Conservation (phyloP, 2,113 vertebrate genomes). For the Paratilapia polleni region DNA sequence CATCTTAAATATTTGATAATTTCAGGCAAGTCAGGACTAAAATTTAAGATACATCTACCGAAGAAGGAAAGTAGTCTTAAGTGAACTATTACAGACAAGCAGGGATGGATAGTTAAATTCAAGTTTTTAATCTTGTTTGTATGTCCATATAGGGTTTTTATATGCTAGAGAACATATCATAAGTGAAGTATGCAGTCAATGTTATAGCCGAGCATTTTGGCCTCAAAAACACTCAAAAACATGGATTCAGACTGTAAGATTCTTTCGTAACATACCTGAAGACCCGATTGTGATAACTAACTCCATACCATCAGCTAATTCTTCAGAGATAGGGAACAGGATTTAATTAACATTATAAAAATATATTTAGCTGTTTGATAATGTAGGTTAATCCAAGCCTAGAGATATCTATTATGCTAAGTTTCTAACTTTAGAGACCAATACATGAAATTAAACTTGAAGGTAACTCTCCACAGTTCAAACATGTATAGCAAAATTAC, state of each 20-base stretch:
- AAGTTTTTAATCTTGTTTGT: not conserved
- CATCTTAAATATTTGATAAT: too few species aligned
- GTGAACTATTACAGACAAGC: too few species aligned
- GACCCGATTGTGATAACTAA: too few species aligned
- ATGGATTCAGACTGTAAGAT: not conserved
- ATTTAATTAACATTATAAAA: not conserved
- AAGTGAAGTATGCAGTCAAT: too few species aligned
- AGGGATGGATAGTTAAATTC: too few species aligned
- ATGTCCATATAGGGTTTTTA: too few species aligned
- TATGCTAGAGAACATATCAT: too few species aligned
- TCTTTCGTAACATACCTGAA: too few species aligned
- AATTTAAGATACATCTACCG: not conserved
- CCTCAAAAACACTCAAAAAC: not conserved
- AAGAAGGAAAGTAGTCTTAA: too few species aligned
- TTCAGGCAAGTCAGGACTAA: not conserved
- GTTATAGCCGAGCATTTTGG: not conserved
- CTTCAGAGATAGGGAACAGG: rapidly evolving
- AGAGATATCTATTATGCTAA: too few species aligned
- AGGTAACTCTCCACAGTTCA: not conserved
- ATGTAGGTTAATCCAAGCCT: rapidly evolving
- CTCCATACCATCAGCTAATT: rapidly evolving
- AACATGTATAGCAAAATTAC: rapidly evolving
- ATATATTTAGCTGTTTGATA: not conserved
- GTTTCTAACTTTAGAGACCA: too few species aligned
- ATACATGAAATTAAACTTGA: too few species aligned